Percentiles rank a stretch among this genome's conserved stretches.
Evolutionary conservation across 1,140 invertebrate species (phyloP).

Genomic region (Conus betulinus): DNA sequence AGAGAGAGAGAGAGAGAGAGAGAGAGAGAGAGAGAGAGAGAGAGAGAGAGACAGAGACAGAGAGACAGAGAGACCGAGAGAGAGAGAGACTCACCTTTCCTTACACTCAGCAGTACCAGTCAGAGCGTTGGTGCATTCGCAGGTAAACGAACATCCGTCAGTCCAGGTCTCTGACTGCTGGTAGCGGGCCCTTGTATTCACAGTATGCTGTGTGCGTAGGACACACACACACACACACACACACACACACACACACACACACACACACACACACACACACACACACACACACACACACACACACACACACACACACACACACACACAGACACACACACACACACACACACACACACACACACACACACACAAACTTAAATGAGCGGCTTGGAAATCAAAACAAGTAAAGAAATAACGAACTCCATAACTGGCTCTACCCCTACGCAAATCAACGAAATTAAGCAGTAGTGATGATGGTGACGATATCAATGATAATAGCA

Average conservation of each 20-base stretch:
- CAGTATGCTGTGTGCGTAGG: constrained; percentile 52
- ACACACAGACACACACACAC: not conserved
- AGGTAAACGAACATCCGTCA: constrained; percentile 63
- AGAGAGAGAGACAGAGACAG: not conserved
- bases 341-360: not conserved
- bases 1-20: constrained; percentile 4
- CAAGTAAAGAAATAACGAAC: too few relatives aligned
- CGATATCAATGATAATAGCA: too few relatives aligned
- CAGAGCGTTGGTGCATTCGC: constrained; percentile 59
- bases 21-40: constrained; percentile 10
- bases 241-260: constrained; percentile 9
- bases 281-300: not conserved
- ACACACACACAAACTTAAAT: too few relatives aligned
- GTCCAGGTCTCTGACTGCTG: constrained; percentile 58
- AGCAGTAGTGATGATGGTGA: too few relatives aligned
- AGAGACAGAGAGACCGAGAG: not conserved
- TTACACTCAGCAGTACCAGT: constrained; percentile 57
- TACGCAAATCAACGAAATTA: too few relatives aligned
- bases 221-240: constrained; percentile 1
- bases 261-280: constrained; percentile 7
- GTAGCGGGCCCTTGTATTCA: constrained; percentile 60
- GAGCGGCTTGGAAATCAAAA: too few relatives aligned
- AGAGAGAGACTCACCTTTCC: constrained; percentile 50
- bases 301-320: not conserved
- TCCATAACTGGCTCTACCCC: too few relatives aligned